Percentiles rank a stretch among this genome's conserved stretches.
Evolutionary conservation across 2,888 invertebrate genomes (phyloP).

Genomic region (Lepidochrysops patricia): DNA sequence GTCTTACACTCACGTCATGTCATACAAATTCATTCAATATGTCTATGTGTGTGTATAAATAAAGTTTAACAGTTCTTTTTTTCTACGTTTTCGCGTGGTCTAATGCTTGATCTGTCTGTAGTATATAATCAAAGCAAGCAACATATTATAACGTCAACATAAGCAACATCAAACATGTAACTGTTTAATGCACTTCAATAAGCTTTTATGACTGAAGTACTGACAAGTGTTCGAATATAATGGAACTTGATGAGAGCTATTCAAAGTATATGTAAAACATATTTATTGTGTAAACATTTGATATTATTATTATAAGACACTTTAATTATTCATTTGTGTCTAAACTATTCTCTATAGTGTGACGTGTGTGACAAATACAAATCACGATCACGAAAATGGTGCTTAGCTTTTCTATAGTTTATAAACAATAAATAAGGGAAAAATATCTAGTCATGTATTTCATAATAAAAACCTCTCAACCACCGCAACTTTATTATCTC

Average conservation of each 20-base stretch:
- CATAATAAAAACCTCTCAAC: no score
- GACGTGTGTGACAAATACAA: no score
- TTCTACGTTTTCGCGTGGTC: no score
- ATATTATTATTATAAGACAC: not conserved
- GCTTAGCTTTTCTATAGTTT: no score
- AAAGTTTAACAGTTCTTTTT: no score
- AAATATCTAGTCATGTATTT: no score
- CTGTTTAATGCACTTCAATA: slow-evolving; percentile 19
- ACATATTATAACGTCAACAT: not conserved
- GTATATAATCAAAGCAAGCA: not conserved
- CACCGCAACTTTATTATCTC: no score
- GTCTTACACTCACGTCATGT: not conserved
- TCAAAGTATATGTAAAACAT: not conserved
- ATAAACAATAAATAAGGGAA: no score
- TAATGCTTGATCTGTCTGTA: no score
- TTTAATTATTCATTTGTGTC: not conserved
- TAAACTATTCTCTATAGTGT: not conserved
- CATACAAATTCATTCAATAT: no score
- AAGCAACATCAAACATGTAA: not conserved
- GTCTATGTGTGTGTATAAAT: no score
- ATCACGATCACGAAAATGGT: no score
- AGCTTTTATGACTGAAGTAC: slow-evolving; percentile 25
- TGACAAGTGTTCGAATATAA: slow-evolving; percentile 25
- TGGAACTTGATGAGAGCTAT: slow-evolving; percentile 17
- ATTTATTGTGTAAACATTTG: not conserved